Conservation (phyloP, 2,113 vertebrate species). For the Mustelus asterias region DNA sequence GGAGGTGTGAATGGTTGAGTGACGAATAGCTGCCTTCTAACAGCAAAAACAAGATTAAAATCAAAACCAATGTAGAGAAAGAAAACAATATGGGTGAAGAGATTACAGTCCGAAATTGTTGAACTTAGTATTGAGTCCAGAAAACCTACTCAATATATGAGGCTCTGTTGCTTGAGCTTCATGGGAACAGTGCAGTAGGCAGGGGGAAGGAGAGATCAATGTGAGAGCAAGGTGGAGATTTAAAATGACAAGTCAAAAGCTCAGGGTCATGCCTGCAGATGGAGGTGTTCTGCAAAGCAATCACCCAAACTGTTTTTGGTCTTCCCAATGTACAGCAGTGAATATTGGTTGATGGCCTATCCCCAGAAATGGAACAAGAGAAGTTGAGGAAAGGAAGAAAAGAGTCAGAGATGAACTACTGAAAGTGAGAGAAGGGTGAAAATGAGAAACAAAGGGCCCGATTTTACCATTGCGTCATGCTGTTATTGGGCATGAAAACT, state of each 20-base stretch:
- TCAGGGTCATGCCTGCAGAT: neutral
- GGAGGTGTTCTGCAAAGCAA: too few species aligned
- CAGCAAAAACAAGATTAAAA: neutral
- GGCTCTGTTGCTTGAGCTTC: neutral
- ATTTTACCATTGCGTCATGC: too few species aligned
- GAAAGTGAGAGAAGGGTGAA: too few species aligned
- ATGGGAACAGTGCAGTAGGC: neutral
- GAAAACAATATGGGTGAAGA: neutral
- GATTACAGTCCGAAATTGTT: neutral
- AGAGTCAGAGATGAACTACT: too few species aligned
- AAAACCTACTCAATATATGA: neutral
- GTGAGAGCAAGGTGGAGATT: neutral
- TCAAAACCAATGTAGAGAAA: neutral
- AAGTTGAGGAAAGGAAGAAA: too few species aligned
- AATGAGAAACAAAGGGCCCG: too few species aligned
- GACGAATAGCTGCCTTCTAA: neutral
- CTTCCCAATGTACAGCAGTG: neutral
- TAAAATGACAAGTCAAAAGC: neutral
- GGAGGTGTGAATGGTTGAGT: neutral
- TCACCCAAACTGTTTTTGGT: neutral
- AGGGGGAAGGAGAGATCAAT: neutral
- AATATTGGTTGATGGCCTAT: too few species aligned
- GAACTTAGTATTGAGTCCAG: neutral
- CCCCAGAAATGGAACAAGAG: too few species aligned
- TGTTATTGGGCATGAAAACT: too few species aligned